Evolutionary conservation across 1,140 invertebrate species (phyloP), one percentile per base, ranked within the genome.

Genomic region (Drosophila bifasciata): DNA sequence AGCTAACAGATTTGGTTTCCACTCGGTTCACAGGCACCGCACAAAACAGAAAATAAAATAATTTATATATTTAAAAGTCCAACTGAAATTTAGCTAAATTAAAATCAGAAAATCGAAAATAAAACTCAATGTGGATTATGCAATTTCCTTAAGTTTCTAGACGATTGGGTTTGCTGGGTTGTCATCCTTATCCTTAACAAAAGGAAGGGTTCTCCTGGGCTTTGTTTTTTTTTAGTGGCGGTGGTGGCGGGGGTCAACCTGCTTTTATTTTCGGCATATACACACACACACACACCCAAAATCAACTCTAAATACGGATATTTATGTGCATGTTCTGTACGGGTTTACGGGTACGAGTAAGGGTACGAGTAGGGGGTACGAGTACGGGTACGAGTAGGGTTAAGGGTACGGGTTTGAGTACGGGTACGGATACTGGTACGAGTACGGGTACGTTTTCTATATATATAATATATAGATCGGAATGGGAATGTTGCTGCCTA

Each of bases 1-100:
- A 60, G 41, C 50, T 81, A 73, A 74, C 57, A 94, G 94, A 95
- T 94, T 95, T 94, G 94, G 94, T 94, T 94, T 95, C 94, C 94
- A 94, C 93, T 94, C 92, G 92, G 92, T 92, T 93, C 62, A 75
- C 62, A 75, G 77, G 73, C 80, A 83, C 79, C 79, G 72, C 72
- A 61, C 59, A 76, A 81, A 76, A 81, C 43, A 48, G 85, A 79
- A 68, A 61, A 46, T 36, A 62, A 71, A 53, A 46, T 28, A 70
- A 57, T 39, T 43, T 23, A 39, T 64, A 25, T 39, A 53, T 32
- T 51, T 15, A 52, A 67, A 43, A 55, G 46, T 11, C 39, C 52
- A 66, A 70, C 21, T 52, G 8, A 44, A 77, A 74, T 46, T 40
- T 46, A 49, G 41, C 41, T 13, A 51, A 61, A 57, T 44, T 21